Conservation (phyloP, 2,113 vertebrate genomes). For the Mungos mungo region DNA sequence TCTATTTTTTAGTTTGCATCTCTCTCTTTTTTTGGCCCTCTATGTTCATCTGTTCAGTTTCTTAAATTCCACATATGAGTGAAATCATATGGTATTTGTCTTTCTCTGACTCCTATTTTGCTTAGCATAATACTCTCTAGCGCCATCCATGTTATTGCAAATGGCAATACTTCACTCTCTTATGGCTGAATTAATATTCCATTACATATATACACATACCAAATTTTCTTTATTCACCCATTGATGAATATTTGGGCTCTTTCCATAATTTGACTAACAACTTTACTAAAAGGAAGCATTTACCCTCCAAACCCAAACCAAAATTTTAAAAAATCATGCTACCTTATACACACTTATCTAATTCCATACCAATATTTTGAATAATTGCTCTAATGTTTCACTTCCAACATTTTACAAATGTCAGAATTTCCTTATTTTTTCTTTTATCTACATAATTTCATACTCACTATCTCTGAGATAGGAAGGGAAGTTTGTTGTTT, state of each 20-base stretch:
- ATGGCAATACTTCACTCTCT: not conserved
- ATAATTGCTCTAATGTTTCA: not conserved
- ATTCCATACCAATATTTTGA: not conserved
- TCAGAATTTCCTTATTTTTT: not conserved
- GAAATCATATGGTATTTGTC: not conserved
- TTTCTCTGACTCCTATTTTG: not conserved
- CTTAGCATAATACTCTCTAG: not conserved
- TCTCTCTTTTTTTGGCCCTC: not conserved
- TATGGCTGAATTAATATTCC: not conserved
- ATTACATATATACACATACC: not conserved
- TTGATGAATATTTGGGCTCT: not conserved
- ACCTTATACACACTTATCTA: not conserved
- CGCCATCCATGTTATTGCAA: not conserved
- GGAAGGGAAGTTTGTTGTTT: not conserved
- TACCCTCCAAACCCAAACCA: not conserved
- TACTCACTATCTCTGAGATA: not conserved
- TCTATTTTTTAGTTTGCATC: not conserved
- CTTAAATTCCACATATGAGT: not conserved
- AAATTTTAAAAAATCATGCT: not conserved
- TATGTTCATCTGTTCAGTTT: not conserved
- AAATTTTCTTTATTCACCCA: not conserved
- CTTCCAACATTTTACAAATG: not conserved
- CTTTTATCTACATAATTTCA: not conserved
- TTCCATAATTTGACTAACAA: not conserved
- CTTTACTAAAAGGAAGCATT: not conserved